Conservation (phyloP, 1,140 invertebrate genomes). For the Hyphantria cunea region DNA sequence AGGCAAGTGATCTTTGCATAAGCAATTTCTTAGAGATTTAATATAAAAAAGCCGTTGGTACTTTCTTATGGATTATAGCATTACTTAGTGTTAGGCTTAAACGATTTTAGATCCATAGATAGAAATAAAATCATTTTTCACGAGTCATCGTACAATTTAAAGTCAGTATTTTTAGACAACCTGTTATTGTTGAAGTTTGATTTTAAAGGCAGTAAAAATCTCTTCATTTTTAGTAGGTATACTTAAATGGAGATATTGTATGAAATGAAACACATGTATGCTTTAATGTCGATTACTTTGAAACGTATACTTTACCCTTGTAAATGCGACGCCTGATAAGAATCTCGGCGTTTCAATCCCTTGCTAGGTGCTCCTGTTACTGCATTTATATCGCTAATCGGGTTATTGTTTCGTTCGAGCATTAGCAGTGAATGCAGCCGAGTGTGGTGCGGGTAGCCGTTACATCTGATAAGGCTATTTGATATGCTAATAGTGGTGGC, state of each 20-base stretch:
- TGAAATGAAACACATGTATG: slow-evolving; percentile 1
- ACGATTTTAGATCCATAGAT: too few species aligned
- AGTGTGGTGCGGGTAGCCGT: slow-evolving; percentile 49
- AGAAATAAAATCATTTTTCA: too few species aligned
- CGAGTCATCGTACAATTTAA: too few species aligned
- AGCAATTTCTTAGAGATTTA: too few species aligned
- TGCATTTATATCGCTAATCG: slow-evolving; percentile 69
- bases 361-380: slow-evolving; percentile 58
- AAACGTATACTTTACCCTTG: slow-evolving; percentile 17
- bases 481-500: slow-evolving; percentile 74
- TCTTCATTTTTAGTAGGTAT: too few species aligned
- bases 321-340: slow-evolving; percentile 46
- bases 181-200: too few species aligned
- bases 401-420: slow-evolving; percentile 63
- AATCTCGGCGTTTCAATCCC: slow-evolving; percentile 55
- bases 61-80: too few species aligned
- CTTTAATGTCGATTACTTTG: slow-evolving; percentile 10
- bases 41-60: too few species aligned
- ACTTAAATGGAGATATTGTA: not conserved
- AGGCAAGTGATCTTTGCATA: too few species aligned
- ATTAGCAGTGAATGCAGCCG: slow-evolving; percentile 43
- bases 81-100: too few species aligned
- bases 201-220: too few species aligned
- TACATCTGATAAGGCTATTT: slow-evolving; percentile 74
- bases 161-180: too few species aligned